Evolutionary conservation across 1,140 invertebrate genomes (phyloP).

Genomic region (Polypedilum vanderplanki): DNA sequence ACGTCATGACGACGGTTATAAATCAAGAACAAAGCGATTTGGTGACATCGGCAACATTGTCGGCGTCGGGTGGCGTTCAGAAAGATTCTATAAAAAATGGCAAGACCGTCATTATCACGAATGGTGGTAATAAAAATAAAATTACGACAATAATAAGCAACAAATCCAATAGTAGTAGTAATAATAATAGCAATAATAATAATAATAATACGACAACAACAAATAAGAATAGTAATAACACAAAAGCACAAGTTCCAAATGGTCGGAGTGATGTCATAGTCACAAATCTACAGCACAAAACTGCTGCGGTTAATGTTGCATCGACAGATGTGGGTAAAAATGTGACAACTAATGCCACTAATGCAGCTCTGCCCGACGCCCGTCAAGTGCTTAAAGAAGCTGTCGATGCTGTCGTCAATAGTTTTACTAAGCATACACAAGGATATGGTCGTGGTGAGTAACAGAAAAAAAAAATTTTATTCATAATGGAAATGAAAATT

Average conservation of each 20-base stretch:
- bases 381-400: constrained; percentile 65
- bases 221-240: constrained; percentile 14
- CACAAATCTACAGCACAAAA: constrained; percentile 4
- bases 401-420: constrained; percentile 69
- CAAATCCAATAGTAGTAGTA: constrained; percentile 16
- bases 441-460: constrained; percentile 65
- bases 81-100: background rate
- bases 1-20: constrained; percentile 15
- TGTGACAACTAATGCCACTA: constrained; percentile 34
- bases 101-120: background rate
- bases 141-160: constrained; percentile 2
- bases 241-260: background rate
- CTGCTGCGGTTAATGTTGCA: background rate
- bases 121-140: constrained; percentile 7
- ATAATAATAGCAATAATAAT: constrained; percentile 21
- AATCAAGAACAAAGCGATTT: constrained; percentile 23
- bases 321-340: background rate
- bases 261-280: background rate
- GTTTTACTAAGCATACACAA: constrained; percentile 70
- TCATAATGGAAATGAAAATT: too few relatives aligned
- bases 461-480: background rate
- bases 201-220: background rate
- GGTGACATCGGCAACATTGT: constrained; percentile 10
- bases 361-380: constrained; percentile 49
- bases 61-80: background rate